These are phyloP conservation scores for Drosophila siamana DNA, from an alignment of 2,888 invertebrate genomes.

Conservation along the genomic window DNA sequence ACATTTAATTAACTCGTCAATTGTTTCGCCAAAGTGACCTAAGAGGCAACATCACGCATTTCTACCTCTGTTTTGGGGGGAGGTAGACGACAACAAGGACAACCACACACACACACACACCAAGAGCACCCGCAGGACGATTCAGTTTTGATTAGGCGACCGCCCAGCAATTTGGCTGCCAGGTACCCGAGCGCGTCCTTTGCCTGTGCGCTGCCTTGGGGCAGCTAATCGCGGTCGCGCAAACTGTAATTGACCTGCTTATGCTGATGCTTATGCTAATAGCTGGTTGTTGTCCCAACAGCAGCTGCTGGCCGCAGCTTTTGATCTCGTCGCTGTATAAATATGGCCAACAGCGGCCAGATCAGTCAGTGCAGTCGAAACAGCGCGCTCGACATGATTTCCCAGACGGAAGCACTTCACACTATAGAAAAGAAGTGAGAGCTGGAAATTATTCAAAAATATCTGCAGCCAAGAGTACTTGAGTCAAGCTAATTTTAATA, in stretches of 20 bases:
- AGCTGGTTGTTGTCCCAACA: neutral
- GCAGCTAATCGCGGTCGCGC: constrained; percentile 22
- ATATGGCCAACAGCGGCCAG: constrained; percentile 26
- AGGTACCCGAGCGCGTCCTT: neutral
- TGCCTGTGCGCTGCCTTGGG: constrained; percentile 14
- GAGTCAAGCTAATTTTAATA: no score
- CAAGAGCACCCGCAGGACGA: constrained; percentile 20
- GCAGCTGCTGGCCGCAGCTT: neutral
- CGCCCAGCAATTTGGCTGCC: constrained; percentile 42
- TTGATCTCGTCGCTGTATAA: constrained; percentile 31
- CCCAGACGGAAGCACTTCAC: neutral
- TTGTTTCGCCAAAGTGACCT: constrained; percentile 55
- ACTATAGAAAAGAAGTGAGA: no score
- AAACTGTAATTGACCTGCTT: constrained; percentile 31
- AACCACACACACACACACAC: no score
- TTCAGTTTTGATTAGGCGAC: constrained; percentile 43
- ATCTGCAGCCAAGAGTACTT: no score
- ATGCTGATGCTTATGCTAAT: constrained; percentile 14
- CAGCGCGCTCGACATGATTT: constrained; percentile 19
- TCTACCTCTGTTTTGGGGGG: constrained; percentile 9
- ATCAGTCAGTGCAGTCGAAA: constrained; percentile 27
- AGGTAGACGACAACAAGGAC: neutral
- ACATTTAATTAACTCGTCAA: constrained; percentile 76
- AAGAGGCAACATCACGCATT: neutral
- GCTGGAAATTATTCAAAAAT: no score